Conservation (phyloP, 2,113 vertebrate genomes). For the Eleginops maclovinus region DNA sequence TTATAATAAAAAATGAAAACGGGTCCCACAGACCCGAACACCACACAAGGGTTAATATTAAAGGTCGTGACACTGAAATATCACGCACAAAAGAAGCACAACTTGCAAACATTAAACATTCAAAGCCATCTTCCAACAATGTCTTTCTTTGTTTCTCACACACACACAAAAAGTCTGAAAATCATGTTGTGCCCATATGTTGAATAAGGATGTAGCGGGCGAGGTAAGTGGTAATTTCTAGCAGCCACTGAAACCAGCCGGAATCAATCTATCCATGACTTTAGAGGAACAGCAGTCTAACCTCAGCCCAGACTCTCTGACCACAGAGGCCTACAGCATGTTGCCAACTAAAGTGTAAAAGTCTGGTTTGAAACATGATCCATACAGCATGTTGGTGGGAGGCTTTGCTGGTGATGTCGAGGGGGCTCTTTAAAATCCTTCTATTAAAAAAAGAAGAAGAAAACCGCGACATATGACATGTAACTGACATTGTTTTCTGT, state of each 20-base stretch:
- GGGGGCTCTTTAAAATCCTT: background rate
- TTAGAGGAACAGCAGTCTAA: conserved; percentile 52
- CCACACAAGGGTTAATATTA: too few species aligned
- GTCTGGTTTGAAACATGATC: conserved; percentile 21
- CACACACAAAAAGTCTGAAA: conserved; percentile 1
- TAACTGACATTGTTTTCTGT: background rate
- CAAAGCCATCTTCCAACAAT: background rate
- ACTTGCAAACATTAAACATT: conserved; percentile 33
- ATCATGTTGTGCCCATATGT: conserved; percentile 68
- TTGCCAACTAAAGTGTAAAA: conserved; percentile 30
- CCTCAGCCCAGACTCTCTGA: conserved; percentile 40
- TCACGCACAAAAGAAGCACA: conserved; percentile 22
- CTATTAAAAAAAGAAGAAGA: background rate
- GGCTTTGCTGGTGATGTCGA: background rate
- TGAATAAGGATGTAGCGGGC: conserved; percentile 47
- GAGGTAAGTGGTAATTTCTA: conserved; percentile 52
- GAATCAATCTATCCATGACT: conserved; percentile 47
- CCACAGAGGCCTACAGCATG: conserved; percentile 45
- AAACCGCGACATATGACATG: conserved; percentile 4
- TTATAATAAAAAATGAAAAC: too few species aligned
- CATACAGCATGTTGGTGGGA: conserved; percentile 29
- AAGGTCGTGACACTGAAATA: conserved; percentile 43
- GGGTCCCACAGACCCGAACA: too few species aligned
- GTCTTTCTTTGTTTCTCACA: conserved; percentile 10
- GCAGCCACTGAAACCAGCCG: conserved; percentile 58